phyloP scores from a whole-genome alignment of 1,140 invertebrate genomes.

The Callitettix versicolor region DNA sequence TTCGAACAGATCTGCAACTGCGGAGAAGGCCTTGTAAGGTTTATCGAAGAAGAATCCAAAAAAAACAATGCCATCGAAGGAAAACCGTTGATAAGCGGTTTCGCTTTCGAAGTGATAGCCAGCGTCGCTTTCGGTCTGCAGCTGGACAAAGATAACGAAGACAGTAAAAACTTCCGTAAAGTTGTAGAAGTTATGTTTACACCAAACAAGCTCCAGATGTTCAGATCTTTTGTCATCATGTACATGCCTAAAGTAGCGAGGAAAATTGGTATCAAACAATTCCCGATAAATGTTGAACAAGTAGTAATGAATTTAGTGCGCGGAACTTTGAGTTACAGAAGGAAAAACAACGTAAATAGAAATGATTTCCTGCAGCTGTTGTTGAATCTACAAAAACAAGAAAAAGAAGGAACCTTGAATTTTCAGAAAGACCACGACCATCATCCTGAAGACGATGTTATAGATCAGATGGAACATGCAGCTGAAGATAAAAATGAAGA shows the following conservation, averaged over 20 bases:
- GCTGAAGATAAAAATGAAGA: too few relatives aligned
- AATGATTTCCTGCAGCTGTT: constrained; percentile 31
- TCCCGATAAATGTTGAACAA: constrained; percentile 19
- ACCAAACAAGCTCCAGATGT: not conserved
- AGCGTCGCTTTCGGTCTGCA: constrained; percentile 27
- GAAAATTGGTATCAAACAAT: constrained; percentile 2
- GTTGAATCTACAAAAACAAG: constrained; percentile 14
- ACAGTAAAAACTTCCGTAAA: not conserved
- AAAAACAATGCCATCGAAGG: constrained; percentile 21
- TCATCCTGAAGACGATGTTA: too few relatives aligned
- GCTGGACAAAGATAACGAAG: constrained; percentile 14
- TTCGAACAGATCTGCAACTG: constrained; percentile 32
- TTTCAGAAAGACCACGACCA: too few relatives aligned
- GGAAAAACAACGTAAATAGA: constrained; percentile 23
- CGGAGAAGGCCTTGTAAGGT: constrained; percentile 21
- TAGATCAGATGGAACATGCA: too few relatives aligned
- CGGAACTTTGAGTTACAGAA: constrained; percentile 27
- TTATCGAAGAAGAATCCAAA: constrained; percentile 14
- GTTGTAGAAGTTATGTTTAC: not conserved
- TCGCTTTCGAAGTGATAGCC: constrained; percentile 26
- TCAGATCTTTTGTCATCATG: not conserved
- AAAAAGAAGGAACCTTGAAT: not conserved
- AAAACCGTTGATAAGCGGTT: constrained; percentile 10
- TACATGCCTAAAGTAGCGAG: not conserved
- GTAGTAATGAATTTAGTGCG: constrained; percentile 24